Evolutionary conservation across 2,113 vertebrate species (phyloP).

Genomic region (Gracilinanus agilis): DNA sequence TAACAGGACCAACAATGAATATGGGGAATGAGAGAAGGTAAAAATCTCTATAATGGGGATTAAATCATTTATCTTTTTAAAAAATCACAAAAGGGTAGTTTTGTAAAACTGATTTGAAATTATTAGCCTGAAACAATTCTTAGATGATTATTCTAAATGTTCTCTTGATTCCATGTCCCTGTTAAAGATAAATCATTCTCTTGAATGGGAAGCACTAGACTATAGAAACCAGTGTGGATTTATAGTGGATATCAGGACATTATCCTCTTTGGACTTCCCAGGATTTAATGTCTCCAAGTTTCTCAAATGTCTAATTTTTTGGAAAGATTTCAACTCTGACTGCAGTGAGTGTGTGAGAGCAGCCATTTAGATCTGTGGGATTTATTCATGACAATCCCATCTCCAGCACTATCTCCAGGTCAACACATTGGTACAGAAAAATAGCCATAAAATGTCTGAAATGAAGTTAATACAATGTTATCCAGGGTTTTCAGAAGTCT

Average conservation of each 20-base stretch:
- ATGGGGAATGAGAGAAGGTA: neutral
- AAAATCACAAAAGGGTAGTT: neutral
- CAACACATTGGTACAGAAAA: neutral
- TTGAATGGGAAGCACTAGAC: neutral
- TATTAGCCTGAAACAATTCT: neutral
- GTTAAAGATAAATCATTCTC: neutral
- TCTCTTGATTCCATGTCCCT: neutral
- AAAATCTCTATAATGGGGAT: neutral
- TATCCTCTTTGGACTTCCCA: neutral
- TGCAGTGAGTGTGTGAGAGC: neutral
- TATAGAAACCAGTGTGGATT: neutral
- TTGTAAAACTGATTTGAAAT: neutral
- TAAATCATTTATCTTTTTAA: neutral
- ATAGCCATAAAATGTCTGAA: neutral
- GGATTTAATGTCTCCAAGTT: neutral
- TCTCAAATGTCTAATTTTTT: neutral
- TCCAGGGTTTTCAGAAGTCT: neutral
- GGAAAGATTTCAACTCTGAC: neutral
- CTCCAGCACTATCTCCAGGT: neutral
- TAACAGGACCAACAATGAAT: neutral
- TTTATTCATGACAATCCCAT: neutral
- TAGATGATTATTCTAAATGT: neutral
- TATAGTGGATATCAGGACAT: neutral
- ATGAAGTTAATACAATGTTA: neutral
- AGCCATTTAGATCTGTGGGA: neutral